Evolutionary conservation across 2,113 vertebrate species (phyloP).

Genomic region (Melanocharis versteri): DNA sequence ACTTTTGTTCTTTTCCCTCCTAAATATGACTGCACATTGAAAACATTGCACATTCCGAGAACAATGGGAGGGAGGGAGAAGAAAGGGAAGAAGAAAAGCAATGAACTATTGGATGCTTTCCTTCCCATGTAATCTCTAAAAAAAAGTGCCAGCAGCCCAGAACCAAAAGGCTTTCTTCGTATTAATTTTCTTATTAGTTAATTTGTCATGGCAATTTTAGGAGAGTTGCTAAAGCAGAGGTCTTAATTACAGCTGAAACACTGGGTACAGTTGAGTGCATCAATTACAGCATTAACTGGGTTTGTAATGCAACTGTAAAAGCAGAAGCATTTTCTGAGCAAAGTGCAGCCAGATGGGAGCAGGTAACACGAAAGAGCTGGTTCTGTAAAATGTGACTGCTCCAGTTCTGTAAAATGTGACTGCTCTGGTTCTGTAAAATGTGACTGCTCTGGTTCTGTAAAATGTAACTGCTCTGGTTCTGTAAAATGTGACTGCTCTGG

Average conservation of each 20-base stretch:
- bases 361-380: not conserved
- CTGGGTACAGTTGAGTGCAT: slow-evolving; percentile 12
- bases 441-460: not conserved
- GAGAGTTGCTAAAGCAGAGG: slow-evolving; percentile 30
- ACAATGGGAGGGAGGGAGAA: not conserved
- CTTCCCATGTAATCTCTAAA: not conserved
- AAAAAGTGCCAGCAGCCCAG: not conserved
- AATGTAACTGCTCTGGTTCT: not conserved
- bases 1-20: not conserved
- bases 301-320: not conserved
- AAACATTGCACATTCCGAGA: not conserved
- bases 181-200: slow-evolving; percentile 59
- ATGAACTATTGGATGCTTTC: not conserved
- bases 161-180: slow-evolving; percentile 22
- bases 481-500: not conserved
- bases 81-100: not conserved
- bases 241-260: slow-evolving; percentile 38
- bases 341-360: not conserved
- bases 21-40: not conserved
- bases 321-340: not conserved
- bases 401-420: not conserved
- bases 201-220: slow-evolving; percentile 46
- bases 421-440: not conserved
- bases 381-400: not conserved
- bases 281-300: slow-evolving; percentile 33